Conservation (phyloP, 2,888 invertebrate genomes). For the Fragum fragum region DNA sequence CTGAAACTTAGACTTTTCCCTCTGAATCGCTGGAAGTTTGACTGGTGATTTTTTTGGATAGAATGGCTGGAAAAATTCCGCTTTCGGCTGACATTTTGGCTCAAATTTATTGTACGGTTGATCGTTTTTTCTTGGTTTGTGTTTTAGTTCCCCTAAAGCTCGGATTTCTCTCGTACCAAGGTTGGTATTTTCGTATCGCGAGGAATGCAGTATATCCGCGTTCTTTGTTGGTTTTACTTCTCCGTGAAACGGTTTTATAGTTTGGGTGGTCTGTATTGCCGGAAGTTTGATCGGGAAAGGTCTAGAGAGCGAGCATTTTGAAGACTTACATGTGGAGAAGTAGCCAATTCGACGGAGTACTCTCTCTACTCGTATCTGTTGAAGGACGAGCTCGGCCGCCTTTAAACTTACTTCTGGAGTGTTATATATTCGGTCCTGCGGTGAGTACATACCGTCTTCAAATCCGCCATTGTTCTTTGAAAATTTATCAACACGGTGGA, state of each 20-base stretch:
- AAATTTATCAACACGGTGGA: neutral
- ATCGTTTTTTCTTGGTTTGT: constrained; percentile 7
- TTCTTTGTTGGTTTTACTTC: neutral
- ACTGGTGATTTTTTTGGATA: constrained; percentile 43
- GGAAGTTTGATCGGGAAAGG: constrained; percentile 17
- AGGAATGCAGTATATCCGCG: neutral
- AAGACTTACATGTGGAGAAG: constrained; percentile 28
- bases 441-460: constrained; percentile 45
- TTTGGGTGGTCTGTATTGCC: neutral
- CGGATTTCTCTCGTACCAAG: neutral
- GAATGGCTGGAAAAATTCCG: constrained; percentile 50
- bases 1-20: constrained; percentile 6
- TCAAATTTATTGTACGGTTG: neutral
- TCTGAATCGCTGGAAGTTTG: constrained; percentile 45
- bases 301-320: neutral
- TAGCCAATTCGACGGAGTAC: constrained; percentile 49
- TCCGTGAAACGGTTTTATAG: constrained; percentile 5
- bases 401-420: constrained; percentile 49
- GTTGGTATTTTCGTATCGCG: neutral
- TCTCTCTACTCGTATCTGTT: constrained; percentile 50
- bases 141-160: constrained; percentile 18
- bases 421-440: constrained; percentile 55
- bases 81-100: neutral
- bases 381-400: constrained; percentile 43
- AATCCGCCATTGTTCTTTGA: neutral